Evolutionary conservation across 2,113 vertebrate species (phyloP), one percentile per base, ranked within the genome.

Genomic region (Pao palembangensis): DNA sequence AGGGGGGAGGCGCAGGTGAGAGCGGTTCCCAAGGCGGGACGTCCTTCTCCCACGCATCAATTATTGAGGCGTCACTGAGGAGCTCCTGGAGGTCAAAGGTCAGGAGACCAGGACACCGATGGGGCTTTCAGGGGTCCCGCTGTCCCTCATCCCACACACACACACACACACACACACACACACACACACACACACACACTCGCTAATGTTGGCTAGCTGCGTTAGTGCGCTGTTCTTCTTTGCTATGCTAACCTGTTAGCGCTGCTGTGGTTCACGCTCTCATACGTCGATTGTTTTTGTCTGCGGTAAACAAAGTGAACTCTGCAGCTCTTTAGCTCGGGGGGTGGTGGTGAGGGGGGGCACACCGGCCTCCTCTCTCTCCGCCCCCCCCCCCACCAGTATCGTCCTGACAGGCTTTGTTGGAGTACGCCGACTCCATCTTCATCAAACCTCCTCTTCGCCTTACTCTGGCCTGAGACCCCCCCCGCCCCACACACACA

Each of bases 41-140:
- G 69, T 78, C 64, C 79, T 19, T 58, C 67, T 86, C 76, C 73
- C 79, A 82, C 74, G 57, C 87, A 89, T 91, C 70, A 87, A 91
- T 91, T 89, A 92, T 91, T 89, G 73, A 91, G 55, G 43, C 8
- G 16, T 71, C 71, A 73, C 53, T 58, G 74, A 76, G 28, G 81
- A 84, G 83, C 82, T 74, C 78, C 10, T 56, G 66, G 51, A 63
- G 88, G 84, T 89, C 79, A 86, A 49, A 86, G 90, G 87, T 90
- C 85, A 88, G 71, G 77, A 75, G 75, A 79, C 75, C 69, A 8
- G 63, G 63, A 47, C 63, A 71, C 77, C 55, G n/a, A 72, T 17
- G 74, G 75, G 83, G 78, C 82, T 83, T 75, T 80, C 70, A 63
- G 78, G 62, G 57, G 56, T 69, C 69, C 44, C 67, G 14, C 47